phyloP scores from a whole-genome alignment of 2,113 vertebrate species.

The Numida meleagris region DNA sequence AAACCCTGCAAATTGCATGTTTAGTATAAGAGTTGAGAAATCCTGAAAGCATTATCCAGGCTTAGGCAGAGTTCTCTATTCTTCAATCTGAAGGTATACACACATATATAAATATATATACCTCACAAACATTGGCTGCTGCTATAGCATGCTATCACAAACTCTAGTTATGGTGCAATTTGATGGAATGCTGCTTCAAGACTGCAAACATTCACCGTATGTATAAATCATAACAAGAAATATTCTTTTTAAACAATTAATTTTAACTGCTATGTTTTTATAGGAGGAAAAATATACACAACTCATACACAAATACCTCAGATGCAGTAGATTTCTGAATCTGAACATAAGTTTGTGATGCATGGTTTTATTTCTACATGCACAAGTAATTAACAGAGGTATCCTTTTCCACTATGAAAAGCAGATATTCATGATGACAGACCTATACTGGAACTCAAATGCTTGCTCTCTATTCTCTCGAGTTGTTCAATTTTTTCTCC shows the following conservation, averaged over 20 bases:
- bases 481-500: not conserved
- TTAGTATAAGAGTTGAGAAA: not conserved
- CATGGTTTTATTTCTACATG: not conserved
- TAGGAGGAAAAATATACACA: too few species aligned
- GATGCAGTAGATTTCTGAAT: not conserved
- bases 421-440: not conserved
- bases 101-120: not conserved
- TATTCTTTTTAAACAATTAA: not conserved
- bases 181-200: not conserved
- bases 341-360: not conserved
- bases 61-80: not conserved
- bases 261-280: not conserved
- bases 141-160: not conserved
- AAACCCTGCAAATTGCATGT: not conserved
- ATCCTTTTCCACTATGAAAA: not conserved
- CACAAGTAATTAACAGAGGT: not conserved
- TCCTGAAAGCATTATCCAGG: not conserved
- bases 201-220: not conserved
- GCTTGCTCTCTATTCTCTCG: not conserved
- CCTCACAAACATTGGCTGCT: fast-evolving
- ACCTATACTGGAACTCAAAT: not conserved
- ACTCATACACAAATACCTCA: not conserved
- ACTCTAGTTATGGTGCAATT: not conserved
- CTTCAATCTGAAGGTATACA: not conserved
- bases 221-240: not conserved